phyloP scores from a whole-genome alignment of 2,888 invertebrate genomes.

The Trichacis sp. region DNA sequence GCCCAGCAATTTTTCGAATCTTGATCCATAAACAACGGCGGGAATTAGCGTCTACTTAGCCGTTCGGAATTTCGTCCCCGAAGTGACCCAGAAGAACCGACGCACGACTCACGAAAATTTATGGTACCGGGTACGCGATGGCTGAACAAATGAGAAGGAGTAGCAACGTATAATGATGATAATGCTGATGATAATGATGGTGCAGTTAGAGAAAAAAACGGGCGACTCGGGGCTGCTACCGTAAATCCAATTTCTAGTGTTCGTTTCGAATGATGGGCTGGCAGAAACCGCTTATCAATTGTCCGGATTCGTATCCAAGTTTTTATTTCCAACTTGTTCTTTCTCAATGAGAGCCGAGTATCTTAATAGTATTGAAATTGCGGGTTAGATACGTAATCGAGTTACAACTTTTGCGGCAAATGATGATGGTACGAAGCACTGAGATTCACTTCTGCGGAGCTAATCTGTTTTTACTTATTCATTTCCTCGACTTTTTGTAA shows the following conservation, averaged over 20 bases:
- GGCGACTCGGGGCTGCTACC: conserved; percentile 48
- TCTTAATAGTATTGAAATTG: conserved; percentile 67
- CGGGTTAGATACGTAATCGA: conserved; percentile 66
- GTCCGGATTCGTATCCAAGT: conserved; percentile 48
- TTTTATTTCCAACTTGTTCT: conserved; percentile 52
- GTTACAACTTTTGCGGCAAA: conserved; percentile 63
- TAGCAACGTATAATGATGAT: conserved; percentile 28
- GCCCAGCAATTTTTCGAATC: neutral
- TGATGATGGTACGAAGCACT: conserved; percentile 52
- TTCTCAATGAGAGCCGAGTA: conserved; percentile 30
- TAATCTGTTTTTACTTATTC: too few relatives aligned
- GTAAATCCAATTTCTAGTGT: conserved; percentile 57
- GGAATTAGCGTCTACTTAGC: conserved; percentile 1
- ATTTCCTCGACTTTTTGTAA: neutral
- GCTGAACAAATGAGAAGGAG: conserved; percentile 30
- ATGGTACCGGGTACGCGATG: conserved; percentile 19
- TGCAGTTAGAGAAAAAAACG: conserved; percentile 22
- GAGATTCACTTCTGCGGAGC: conserved; percentile 11
- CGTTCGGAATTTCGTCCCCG: neutral
- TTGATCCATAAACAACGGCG: conserved; percentile 1
- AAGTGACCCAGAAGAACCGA: neutral
- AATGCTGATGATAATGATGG: conserved; percentile 34
- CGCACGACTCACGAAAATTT: conserved; percentile 4
- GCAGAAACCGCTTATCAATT: conserved; percentile 54
- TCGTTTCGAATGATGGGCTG: conserved; percentile 58